Evolutionary conservation across 2,797 vertebrate genomes (phyloP), one percentile per base, ranked within the genome.

Genomic region (Crocodylus rhombifer): DNA sequence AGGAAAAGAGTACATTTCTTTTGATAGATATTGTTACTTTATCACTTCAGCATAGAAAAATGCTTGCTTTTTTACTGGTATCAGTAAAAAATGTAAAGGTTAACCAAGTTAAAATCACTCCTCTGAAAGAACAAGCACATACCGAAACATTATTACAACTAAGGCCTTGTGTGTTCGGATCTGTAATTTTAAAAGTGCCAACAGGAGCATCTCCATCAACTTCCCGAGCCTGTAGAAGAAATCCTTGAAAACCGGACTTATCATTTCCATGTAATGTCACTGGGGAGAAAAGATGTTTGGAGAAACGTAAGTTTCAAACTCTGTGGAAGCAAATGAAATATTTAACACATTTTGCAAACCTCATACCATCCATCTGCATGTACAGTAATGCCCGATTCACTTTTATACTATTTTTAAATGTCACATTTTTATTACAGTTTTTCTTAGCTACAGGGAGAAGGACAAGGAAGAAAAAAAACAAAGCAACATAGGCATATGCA

Each of bases 151-250:
- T 91, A 86, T 51, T 90, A 82, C 98, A 99, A 55, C 51, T 61
- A 83, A 99, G 90, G 25, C 91, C 96, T 84, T 94, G 98, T 10
- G 97, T 87, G 1, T 57, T 82, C 4, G 4, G 82, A 91, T 86
- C 51, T n/a, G 57, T 89, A 74, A 97, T 90, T 51, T 51, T 84
- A 87, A 99, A 99, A 30, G 96, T 96, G 71, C 98, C 98, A 89
- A 98, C 82, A 79, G 98, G 96, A 90, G 78, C 33, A 60, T 76
- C 57, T 17, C 94, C 94, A 57, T 97, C 97, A 71, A 97, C 63
- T 94, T 97, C 95, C 96, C 97, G 95, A 36, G 98, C 98, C 91
- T 98, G 97, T 82, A 99, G 95, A 87, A 98, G 94, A 96, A 99
- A 98, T 80, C 97, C 98, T 87, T 21, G 87, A 93, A 98, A 99